A percentile compares a stretch with the other conserved stretches of the same genome.
These are phyloP conservation scores for Prionace glauca DNA, from an alignment of 2,797 vertebrate genomes.

Conservation along the genomic window DNA sequence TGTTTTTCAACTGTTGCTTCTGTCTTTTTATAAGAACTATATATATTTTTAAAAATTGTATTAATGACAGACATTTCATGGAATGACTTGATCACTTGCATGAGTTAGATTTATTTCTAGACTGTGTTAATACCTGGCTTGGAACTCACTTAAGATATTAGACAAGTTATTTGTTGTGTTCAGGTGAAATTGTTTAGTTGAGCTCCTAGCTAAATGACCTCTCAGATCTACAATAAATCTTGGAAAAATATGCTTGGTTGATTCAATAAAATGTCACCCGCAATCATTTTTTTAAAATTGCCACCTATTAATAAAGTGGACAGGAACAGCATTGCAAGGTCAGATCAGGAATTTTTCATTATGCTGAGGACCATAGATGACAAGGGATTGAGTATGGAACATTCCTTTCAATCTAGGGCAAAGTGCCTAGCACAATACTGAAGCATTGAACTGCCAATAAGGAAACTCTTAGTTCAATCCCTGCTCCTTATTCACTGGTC, in stretches of 20 bases:
- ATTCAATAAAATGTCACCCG: conserved; percentile 10
- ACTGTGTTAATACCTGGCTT: neutral
- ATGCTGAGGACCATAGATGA: neutral
- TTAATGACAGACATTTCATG: neutral
- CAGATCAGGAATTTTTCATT: conserved; percentile 25
- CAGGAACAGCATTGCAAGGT: neutral
- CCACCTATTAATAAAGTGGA: neutral
- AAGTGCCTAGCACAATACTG: neutral
- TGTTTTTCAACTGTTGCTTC: neutral
- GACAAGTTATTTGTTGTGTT: neutral
- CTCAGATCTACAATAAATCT: conserved; percentile 28
- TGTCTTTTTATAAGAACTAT: neutral
- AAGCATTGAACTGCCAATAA: neutral
- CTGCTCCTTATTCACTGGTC: neutral
- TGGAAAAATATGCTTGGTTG: neutral
- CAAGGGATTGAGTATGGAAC: too few species aligned
- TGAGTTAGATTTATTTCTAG: neutral
- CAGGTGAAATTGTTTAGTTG: neutral
- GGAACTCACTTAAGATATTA: neutral
- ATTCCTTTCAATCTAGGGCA: neutral
- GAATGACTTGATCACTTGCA: neutral
- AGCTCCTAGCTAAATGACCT: neutral
- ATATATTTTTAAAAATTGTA: neutral
- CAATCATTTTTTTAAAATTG: neutral
- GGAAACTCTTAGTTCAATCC: neutral